Base-by-base conservation (phyloP, 2,113 vertebrate species). In the Halichoerus grypus region DNA sequence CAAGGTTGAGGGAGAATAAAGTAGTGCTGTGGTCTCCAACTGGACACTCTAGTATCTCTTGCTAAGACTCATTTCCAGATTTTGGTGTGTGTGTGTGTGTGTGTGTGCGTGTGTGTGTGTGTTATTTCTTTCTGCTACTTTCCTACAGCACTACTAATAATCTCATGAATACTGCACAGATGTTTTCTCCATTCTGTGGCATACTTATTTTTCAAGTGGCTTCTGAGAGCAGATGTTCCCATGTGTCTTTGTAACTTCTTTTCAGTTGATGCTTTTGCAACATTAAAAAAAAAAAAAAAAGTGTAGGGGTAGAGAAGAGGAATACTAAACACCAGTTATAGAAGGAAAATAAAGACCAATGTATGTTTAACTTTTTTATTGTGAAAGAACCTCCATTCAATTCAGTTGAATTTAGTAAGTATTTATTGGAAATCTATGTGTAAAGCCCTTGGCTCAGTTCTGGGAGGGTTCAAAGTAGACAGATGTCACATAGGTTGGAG, bases 211-310 rank as follows among this genome's bases (percentile, higher is more conserved):
- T 98, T 98, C 98, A 98, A 98, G 90, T 97, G 98, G 97, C 92
- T 98, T 98, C 98, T 97, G 95, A 97, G 97, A 98, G 85, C 98
- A 99, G 98, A 98, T 99, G 98, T 98, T 99, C 96, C 97, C 90
- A 97, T 95, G 97, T 98, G 93, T 98, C 95, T 97, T 97, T 95
- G 91, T 96, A 97, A 94, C 71, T 96, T 81, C 67, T 96, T 96
- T 96, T 91, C 61, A 77, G 87, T n/a, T 94, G 83, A 85, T 95
- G 84, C 31, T 94, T 97, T 97, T 96, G 53, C 59, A 95, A 63
- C 77, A 86, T 87, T 53, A 77, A 79, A 81, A 94, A 90, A 72
- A 42, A 72, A 42, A 42, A 59, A 74, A 67, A 59, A 83, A 14
- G 11, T 65, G 5, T 86, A 61, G 67, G 74, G 42, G 39, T 88